Evolutionary conservation across 2,888 invertebrate species (phyloP), one percentile per base, ranked within the genome.

Genomic region (Volucella inflata): DNA sequence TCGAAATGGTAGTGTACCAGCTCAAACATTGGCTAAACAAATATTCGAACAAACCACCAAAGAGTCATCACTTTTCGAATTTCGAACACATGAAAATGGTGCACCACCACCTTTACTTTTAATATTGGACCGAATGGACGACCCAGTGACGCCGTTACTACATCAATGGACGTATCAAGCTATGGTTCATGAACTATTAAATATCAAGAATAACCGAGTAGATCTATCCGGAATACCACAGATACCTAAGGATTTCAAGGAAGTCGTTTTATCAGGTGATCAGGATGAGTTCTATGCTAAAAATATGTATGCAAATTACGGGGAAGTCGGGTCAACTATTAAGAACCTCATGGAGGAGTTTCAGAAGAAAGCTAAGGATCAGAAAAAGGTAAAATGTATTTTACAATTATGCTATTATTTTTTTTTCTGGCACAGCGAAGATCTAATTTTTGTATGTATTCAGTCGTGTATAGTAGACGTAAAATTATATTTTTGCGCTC

Each of bases 131-230:
- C 94, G 99, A 87, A 94, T 97, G 88, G 97, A 97, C 91, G 99
- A 99, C 93, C 97, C 98, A 0, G 96, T 99, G 8, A 99, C 99
- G 0, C 99, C 99, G 0, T 92, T 99, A 72, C 93, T 99, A 40
- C 98, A 97, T 92, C 97, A 97, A 94, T 99, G 99, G 99, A 99
- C 99, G 0, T 99, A 99, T 93, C 99, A 99, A 92, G 99, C 99
- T 1, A 99, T 99, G 99, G 98, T 99, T 10, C 99, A 99, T 92
- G 99, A 99, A 92, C 92, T 99, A 68, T 92, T 99, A 51, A 96
- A 96, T 0, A 98, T 99, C 87, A 95, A 95, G 89, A 98, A 98
- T 92, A 98, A 98, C 93, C 95, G 99, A 77, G 98, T 99, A 36
- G 97, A 96, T 91, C 94, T 99, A 84, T 96, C 97, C 0, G 94